A percentile compares a stretch with the other conserved stretches of the same genome.
Conservation (phyloP, 1,140 invertebrate genomes). For the Phymorhynchus buccinoides region DNA sequence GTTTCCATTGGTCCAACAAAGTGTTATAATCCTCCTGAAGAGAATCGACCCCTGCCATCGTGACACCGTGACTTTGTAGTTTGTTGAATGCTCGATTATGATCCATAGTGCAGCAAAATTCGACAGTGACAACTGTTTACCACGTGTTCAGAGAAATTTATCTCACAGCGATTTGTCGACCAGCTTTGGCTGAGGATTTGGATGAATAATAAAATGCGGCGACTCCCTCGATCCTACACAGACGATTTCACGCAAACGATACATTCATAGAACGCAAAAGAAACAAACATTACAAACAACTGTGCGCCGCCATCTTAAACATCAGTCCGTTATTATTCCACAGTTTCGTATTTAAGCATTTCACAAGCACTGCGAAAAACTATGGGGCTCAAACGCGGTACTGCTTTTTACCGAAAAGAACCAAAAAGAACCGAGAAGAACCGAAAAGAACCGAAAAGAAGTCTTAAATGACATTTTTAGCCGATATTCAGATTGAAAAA, state of each 20-base stretch:
- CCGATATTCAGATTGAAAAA: too few relatives aligned
- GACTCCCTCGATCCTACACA: neutral
- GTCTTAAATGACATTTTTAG: too few relatives aligned
- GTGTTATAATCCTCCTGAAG: neutral
- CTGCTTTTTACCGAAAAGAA: too few relatives aligned
- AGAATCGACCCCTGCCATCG: constrained; percentile 14
- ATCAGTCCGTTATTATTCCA: constrained; percentile 8
- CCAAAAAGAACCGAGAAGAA: too few relatives aligned
- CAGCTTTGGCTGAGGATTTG: neutral
- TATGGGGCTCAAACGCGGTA: too few relatives aligned
- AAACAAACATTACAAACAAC: constrained; percentile 4
- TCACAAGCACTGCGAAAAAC: too few relatives aligned
- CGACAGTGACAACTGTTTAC: neutral
- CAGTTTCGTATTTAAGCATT: neutral
- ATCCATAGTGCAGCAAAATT: neutral
- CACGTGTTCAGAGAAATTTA: neutral
- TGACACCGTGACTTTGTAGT: too few relatives aligned
- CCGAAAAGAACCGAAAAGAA: too few relatives aligned
- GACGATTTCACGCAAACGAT: neutral
- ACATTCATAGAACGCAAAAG: neutral
- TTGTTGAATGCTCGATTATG: too few relatives aligned
- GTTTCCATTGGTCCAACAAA: neutral
- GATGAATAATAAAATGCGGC: neutral
- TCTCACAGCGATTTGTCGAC: neutral
- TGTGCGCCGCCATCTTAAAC: constrained; percentile 27